Evolutionary conservation across 1,140 invertebrate species (phyloP), one percentile per base, ranked within the genome.

Genomic region (Apocrypta bakeri): DNA sequence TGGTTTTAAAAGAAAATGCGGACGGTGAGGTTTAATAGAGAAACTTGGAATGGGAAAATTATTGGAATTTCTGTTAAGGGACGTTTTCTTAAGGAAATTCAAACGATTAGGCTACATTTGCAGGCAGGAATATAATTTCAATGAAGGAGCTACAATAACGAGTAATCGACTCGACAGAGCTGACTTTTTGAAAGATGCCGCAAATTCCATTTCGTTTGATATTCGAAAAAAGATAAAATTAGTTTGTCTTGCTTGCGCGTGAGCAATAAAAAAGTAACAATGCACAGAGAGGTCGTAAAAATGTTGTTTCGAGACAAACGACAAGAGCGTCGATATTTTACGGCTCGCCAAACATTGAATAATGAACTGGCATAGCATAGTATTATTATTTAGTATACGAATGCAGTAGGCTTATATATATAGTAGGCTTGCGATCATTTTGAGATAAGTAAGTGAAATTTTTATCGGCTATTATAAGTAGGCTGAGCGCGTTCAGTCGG

Each of bases 391-490:
- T n/a, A n/a, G n/a, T n/a, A n/a, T n/a, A n/a, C n/a, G 33, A 37
- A 9, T 4, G 33, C 33, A 9, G 33, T n/a, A n/a, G 33, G 75
- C 68, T 48, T 56, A n/a, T n/a, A n/a, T n/a, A n/a, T n/a, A n/a
- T n/a, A n/a, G 66, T 63, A 42, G 79, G 25, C 6, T n/a, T n/a
- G 7, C 79, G 72, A 75, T 81, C 73, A 56, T 12, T 42, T 17
- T 7, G 29, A 77, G 64, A 82, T 76, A 77, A 76, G 48, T 63
- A 63, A 71, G 73, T 71, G 42, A 71, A 82, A 82, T 82, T 66
- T 72, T 77, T 29, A 56, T 69, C 31, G 73, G n/a, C n/a, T n/a
- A n/a, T n/a, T 56, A 8, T 17, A 31, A 56, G 40, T 37, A 25
- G 42, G 73, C n/a, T n/a, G n/a, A n/a, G 21, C 61, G n/a, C 42